Evolutionary conservation across 2,888 invertebrate species (phyloP).

Genomic region (Mythimna ferrago): DNA sequence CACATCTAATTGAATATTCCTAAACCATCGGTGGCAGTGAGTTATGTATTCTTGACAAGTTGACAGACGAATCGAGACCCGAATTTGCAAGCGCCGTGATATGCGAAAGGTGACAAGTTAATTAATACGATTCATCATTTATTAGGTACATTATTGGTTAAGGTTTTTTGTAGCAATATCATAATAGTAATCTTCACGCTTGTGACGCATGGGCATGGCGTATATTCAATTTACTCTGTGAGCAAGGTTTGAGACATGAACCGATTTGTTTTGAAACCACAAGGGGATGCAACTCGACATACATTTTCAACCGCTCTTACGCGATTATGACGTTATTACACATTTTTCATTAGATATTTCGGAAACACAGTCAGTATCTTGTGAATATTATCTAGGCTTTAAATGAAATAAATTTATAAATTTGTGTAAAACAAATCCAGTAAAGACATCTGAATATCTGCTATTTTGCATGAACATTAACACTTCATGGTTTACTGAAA

Average conservation of each 20-base stretch:
- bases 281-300: too few species aligned
- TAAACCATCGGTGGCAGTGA: slow-evolving; percentile 17
- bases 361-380: too few species aligned
- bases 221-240: background rate
- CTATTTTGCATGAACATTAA: too few species aligned
- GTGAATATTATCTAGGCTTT: too few species aligned
- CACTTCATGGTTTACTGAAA: too few species aligned
- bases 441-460: too few species aligned
- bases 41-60: slow-evolving; percentile 24
- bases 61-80: slow-evolving; percentile 22
- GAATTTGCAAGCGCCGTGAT: slow-evolving; percentile 47
- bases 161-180: slow-evolving; percentile 23
- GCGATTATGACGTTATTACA: too few species aligned
- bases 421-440: too few species aligned
- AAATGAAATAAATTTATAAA: too few species aligned
- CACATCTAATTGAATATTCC: background rate
- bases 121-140: slow-evolving; percentile 21
- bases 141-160: background rate
- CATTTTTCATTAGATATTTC: too few species aligned
- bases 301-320: too few species aligned
- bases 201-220: background rate
- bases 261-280: background rate
- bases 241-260: background rate
- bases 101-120: slow-evolving; percentile 48
- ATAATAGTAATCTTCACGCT: slow-evolving; percentile 16